Conservation (phyloP, 2,888 invertebrate species). For the Blastobasis lacticolella region DNA sequence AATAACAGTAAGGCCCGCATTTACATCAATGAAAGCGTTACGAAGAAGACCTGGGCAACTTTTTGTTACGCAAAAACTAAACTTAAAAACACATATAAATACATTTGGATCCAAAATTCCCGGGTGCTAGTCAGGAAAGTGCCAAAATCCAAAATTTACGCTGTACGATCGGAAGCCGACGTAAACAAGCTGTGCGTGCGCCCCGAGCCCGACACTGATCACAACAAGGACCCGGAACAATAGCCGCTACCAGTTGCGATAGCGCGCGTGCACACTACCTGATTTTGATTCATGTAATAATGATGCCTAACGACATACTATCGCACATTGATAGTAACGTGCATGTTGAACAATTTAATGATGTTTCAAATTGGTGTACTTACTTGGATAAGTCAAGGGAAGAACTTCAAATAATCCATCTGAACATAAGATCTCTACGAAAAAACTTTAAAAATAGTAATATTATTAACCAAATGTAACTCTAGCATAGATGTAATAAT, state of each 20-base stretch:
- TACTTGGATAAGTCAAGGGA: neutral
- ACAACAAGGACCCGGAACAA: neutral
- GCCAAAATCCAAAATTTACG: neutral
- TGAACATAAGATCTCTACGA: constrained; percentile 2
- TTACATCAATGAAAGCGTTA: too few species aligned
- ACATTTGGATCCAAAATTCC: neutral
- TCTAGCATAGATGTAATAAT: constrained; percentile 1
- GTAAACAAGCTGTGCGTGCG: neutral
- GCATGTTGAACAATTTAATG: neutral
- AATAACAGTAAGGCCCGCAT: too few species aligned
- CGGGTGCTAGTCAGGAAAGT: neutral
- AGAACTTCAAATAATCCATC: neutral
- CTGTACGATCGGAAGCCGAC: neutral
- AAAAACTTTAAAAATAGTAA: constrained; percentile 3
- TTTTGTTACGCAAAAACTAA: too few species aligned
- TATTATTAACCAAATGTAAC: neutral
- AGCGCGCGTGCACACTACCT: neutral
- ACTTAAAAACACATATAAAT: neutral
- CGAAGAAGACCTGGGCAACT: too few species aligned
- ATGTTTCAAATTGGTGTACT: neutral
- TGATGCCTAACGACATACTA: too few species aligned
- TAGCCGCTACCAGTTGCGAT: neutral
- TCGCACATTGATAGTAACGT: neutral
- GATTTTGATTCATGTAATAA: too few species aligned
- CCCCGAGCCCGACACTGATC: neutral